Evolutionary conservation across 2,888 invertebrate genomes (phyloP).

Genomic region (Cremastinae sp.): DNA sequence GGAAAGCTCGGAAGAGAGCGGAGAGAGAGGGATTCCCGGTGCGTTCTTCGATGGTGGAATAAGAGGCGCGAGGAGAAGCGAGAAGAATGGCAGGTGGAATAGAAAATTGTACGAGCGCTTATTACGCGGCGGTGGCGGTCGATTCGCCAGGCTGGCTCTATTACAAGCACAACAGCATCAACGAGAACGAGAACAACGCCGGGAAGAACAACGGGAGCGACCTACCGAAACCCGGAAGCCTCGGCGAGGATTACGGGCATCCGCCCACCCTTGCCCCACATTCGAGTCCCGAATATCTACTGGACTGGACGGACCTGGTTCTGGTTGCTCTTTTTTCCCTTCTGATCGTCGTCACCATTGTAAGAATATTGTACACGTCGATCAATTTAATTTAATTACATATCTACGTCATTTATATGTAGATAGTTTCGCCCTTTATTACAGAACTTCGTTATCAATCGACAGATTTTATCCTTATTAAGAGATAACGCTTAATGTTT

Average conservation of each 20-base stretch:
- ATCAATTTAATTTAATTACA: too few relatives aligned
- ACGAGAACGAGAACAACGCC: too few relatives aligned
- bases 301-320: conserved; percentile 75
- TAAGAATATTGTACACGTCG: too few relatives aligned
- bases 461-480: too few relatives aligned
- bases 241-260: conserved; percentile 43
- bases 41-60: too few relatives aligned
- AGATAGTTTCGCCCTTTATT: too few relatives aligned
- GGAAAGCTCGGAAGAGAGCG: conserved; percentile 15
- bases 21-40: conserved; percentile 13
- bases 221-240: conserved; percentile 32
- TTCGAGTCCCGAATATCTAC: conserved; percentile 64
- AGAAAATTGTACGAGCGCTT: conserved; percentile 47
- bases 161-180: conserved; percentile 51
- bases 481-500: too few relatives aligned
- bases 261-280: conserved; percentile 31
- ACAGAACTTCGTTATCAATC: too few relatives aligned
- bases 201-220: conserved; percentile 45
- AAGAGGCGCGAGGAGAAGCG: conserved; percentile 8
- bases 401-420: too few relatives aligned
- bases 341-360: conserved; percentile 78
- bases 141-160: conserved; percentile 50
- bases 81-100: conserved; percentile 44
- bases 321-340: conserved; percentile 75
- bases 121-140: conserved; percentile 44